These are phyloP conservation scores for Perccottus glenii DNA, from an alignment of 2,113 vertebrate genomes.

Conservation along the genomic window DNA sequence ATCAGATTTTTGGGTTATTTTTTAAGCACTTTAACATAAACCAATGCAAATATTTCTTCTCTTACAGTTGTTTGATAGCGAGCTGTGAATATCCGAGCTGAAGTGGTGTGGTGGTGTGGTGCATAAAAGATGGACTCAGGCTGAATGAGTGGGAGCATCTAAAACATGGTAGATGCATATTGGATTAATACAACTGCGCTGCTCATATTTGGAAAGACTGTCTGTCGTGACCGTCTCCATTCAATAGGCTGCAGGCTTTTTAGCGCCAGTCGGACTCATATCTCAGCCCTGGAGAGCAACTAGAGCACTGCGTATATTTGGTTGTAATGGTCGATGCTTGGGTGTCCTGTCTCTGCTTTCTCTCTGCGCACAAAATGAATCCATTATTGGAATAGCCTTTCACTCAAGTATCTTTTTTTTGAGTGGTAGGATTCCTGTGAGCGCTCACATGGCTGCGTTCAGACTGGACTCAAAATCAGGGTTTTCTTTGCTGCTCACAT, in stretches of 20 bases:
- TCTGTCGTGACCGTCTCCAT: conserved; percentile 53
- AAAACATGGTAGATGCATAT: conserved; percentile 48
- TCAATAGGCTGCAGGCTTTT: conserved; percentile 22
- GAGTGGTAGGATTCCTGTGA: conserved; percentile 35
- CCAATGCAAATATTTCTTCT: conserved; percentile 43
- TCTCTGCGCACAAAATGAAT: conserved; percentile 48
- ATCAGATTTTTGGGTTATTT: conserved; percentile 30
- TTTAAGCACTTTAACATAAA: conserved; percentile 43
- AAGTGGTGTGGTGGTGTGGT: conserved; percentile 31
- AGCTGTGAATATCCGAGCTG: conserved; percentile 30
- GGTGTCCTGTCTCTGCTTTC: conserved; percentile 29
- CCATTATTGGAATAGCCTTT: conserved; percentile 64
- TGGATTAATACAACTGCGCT: conserved; percentile 55
- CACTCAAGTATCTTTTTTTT: conserved; percentile 56
- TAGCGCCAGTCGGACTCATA: conserved; percentile 28
- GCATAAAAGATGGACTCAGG: conserved; percentile 47
- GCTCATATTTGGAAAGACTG: conserved; percentile 54
- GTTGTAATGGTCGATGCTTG: conserved; percentile 22
- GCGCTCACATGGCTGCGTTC: conserved; percentile 6
- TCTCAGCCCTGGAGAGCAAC: conserved; percentile 54
- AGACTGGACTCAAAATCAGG: not conserved
- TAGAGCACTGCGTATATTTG: conserved; percentile 25
- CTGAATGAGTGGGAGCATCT: conserved; percentile 59
- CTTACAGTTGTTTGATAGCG: conserved; percentile 29
- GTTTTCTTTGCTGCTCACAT: not conserved